Evolutionary conservation across 37 sponge, comb jelly and placozoan species (phyloP), one percentile per base, ranked within the genome.

Genomic region (Ianthella basta): DNA sequence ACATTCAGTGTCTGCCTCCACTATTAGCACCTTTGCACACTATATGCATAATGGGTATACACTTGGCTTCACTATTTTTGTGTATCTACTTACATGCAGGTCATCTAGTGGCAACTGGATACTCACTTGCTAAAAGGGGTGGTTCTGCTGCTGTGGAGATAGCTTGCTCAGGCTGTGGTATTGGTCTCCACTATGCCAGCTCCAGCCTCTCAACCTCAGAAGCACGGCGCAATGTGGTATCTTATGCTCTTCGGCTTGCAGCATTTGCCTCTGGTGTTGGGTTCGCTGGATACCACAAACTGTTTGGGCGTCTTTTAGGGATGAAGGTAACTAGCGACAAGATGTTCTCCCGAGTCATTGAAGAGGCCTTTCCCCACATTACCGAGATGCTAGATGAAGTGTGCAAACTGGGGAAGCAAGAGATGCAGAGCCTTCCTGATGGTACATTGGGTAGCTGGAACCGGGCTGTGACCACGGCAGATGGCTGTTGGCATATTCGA

Each of bases 181-280:
- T n/a, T n/a, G n/a, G n/a, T n/a, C n/a, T n/a, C n/a, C n/a, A n/a
- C n/a, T n/a, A n/a, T 19, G 19, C 15, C 19, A 67, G 69, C 29
- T 67, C 69, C 13, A 23, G 25, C 29, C 29, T 67, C 23, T 67
- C 69, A 24, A 25, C 29, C 14, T 24, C 27, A 14, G 69, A 67
- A 24, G 13, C 27, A 25, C 20, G 69, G 23, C 69, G 69, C 14
- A 67, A 67, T 67, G 69, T 67, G 15, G 69, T 67, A 25, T 67
- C 69, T 13, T 67, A 67, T 67, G 69, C 69, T 67, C 29, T 67
- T 18, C n/a, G 69, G 20, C 69, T 67, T 13, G 69, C 69, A 24
- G 69, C 69, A 14, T 67, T 67, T 67, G 69, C 27, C 15, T 67
- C 69, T 67, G 69, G 69, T 25, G 23, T 67, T 67, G 69, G 69